phyloP scores from a whole-genome alignment of 2,113 vertebrate genomes.

The Bos taurus region DNA sequence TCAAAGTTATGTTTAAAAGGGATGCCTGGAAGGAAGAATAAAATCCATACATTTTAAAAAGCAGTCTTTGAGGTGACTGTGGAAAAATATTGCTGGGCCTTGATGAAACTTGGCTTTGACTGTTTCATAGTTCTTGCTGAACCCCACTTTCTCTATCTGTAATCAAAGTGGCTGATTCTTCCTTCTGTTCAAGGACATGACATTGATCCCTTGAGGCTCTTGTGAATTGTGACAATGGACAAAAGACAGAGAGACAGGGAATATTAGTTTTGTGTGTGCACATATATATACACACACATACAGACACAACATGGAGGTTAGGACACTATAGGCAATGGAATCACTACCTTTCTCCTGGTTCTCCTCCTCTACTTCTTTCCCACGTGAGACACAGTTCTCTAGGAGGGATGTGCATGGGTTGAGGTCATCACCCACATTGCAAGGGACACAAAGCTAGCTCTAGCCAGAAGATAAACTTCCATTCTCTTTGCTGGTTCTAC shows the following conservation, averaged over 20 bases:
- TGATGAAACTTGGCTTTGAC: background rate
- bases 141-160: background rate
- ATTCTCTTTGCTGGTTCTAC: background rate
- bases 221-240: background rate
- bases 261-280: background rate
- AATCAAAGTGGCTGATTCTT: background rate
- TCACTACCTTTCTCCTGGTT: background rate
- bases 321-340: background rate
- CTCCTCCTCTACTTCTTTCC: background rate
- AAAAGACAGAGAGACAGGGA: background rate
- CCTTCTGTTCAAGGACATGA: background rate
- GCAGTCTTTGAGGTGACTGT: background rate
- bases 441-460: background rate
- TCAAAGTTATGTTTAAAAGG: background rate
- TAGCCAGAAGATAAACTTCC: background rate
- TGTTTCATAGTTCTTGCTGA: background rate
- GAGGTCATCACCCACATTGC: background rate
- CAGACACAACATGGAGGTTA: background rate
- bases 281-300: rapidly evolving
- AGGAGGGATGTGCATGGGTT: rapidly evolving
- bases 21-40: background rate
- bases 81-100: background rate
- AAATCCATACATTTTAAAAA: background rate
- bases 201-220: background rate
- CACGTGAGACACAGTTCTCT: background rate